Base-by-base conservation (phyloP, 2,113 vertebrate species). In the Takifugu flavidus region DNA sequence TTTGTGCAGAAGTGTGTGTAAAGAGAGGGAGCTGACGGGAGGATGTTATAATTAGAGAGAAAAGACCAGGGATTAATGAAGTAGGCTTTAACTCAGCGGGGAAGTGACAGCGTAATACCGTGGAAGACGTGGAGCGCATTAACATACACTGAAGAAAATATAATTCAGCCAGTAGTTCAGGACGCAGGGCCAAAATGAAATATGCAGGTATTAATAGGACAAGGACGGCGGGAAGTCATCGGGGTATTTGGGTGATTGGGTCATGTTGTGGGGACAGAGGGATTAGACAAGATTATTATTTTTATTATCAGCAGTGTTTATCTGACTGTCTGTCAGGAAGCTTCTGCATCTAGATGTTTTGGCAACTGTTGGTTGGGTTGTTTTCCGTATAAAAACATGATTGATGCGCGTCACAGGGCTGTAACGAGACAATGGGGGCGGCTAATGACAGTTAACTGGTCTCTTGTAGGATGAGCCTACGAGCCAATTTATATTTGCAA, bases 141-240 rank as follows among this genome's bases (percentile, higher is more conserved):
- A 25, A 15, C 31, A 46, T 51, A 26, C 3, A 5, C n/a, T 26
- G 28, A 43, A 55, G 51, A n/a, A 31, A 43, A 55, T 49, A 15
- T 39, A 60, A 46, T 7, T 54, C 29, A 71, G 43, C n/a, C 34
- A 26, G 39, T 4, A 49, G n/a, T 43, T n/a, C 15, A 3, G n/a
- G 47, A 46, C 5, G 49, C 43, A 42, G 65, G 15, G 20, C 7
- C 52, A 8, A 10, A n/a, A 59, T 26, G 28, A 20, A 59, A 13
- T 53, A 28, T 44, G 10, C 47, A 61, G 39, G 14, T 27, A 28
- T 67, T 52, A 60, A 1, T 12, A 68, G 34, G 31, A 58, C 49
- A 62, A 50, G 7, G 20, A 39, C 31, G 34, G 5, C 44, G 42
- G 29, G n/a, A 43, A 13, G 5, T 27, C n/a, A 20, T 25, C 11